These are phyloP conservation scores for Elmis aenea DNA, from an alignment of 2,888 invertebrate genomes.

Conservation along the genomic window DNA sequence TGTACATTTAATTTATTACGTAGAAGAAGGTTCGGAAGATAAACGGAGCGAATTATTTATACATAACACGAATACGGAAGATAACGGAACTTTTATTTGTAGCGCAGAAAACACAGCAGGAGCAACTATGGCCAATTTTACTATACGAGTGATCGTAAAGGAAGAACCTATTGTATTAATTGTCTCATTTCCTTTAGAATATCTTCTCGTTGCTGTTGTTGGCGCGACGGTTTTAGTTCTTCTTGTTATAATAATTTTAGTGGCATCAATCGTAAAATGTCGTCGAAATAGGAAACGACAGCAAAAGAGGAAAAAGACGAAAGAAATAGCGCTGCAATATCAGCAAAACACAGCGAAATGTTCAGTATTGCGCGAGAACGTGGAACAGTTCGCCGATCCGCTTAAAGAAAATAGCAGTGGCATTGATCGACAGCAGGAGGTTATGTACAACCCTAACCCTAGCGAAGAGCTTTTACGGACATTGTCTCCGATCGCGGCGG, in stretches of 20 bases:
- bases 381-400: constrained; percentile 27
- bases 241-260: constrained; percentile 60
- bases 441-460: constrained; percentile 21
- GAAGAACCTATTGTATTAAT: constrained; percentile 55
- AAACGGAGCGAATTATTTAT: constrained; percentile 76
- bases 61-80: constrained; percentile 69
- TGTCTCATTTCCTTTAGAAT: constrained; percentile 58
- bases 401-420: constrained; percentile 35
- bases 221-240: constrained; percentile 61
- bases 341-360: constrained; percentile 34
- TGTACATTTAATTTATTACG: constrained; percentile 63
- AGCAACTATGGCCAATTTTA: constrained; percentile 72
- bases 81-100: constrained; percentile 83
- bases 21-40: constrained; percentile 66
- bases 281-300: constrained; percentile 37
- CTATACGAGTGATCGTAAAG: constrained; percentile 69
- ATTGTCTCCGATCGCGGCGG: constrained; percentile 32
- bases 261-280: constrained; percentile 57
- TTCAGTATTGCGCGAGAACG: constrained; percentile 25
- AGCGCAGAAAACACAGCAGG: constrained; percentile 84
- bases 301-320: constrained; percentile 50
- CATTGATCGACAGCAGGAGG: constrained; percentile 19
- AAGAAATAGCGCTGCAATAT: constrained; percentile 56
- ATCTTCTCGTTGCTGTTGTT: constrained; percentile 64
- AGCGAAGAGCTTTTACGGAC: constrained; percentile 29